phyloP scores from a whole-genome alignment of 2,888 invertebrate species.

The Andrena minutula region DNA sequence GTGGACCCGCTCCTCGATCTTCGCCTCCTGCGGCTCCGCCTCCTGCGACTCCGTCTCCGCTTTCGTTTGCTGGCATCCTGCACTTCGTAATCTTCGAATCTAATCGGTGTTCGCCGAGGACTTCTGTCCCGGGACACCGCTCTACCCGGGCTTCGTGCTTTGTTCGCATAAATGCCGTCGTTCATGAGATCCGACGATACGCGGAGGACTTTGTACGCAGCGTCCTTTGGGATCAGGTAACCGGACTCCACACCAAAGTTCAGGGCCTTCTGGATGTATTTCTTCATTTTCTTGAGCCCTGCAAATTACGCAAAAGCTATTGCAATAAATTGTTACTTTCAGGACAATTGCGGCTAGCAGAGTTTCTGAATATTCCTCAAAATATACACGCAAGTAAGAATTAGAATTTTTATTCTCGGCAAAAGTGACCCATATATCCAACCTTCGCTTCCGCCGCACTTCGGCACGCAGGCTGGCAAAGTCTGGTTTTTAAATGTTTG shows the following conservation, averaged over 20 bases:
- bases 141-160: not conserved
- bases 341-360: too few relatives aligned
- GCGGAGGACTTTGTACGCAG: slow-evolving; percentile 67
- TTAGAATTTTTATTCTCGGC: not conserved
- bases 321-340: not conserved
- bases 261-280: slow-evolving; percentile 73
- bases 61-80: slow-evolving; percentile 49
- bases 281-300: slow-evolving; percentile 66
- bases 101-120: slow-evolving; percentile 32
- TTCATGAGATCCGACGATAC: slow-evolving; percentile 73
- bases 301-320: not conserved
- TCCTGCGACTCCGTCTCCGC: slow-evolving; percentile 22
- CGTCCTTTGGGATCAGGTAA: slow-evolving; percentile 72
- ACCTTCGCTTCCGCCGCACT: slow-evolving; percentile 40
- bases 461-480: slow-evolving; percentile 30
- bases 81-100: slow-evolving; percentile 49
- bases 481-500: slow-evolving; percentile 21
- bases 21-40: slow-evolving; percentile 16
- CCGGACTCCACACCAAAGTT: slow-evolving; percentile 75
- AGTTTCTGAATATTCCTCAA: too few relatives aligned
- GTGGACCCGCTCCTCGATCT: slow-evolving; percentile 47
- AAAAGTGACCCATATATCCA: not conserved
- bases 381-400: too few relatives aligned
- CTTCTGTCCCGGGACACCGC: slow-evolving; percentile 31
- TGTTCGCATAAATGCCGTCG: slow-evolving; percentile 16